Evolutionary conservation across 35 echinoderm and acorn worm species (phyloP).

Genomic region (Ophioderma brevispina): DNA sequence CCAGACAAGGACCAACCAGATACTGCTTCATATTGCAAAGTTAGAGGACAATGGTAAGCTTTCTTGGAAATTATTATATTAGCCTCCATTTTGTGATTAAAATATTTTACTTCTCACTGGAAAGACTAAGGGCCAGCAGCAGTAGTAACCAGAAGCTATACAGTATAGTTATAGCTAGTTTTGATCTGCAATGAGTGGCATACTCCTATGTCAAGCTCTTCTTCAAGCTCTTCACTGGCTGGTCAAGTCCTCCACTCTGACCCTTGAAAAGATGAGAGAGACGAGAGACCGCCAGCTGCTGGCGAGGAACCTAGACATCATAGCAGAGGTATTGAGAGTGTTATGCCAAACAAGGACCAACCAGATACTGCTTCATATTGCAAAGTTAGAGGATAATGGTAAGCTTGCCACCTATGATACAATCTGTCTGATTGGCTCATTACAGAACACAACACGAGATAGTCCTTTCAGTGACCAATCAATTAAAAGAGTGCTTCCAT

Average conservation of each 20-base stretch:
- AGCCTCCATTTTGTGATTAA: too few relatives aligned
- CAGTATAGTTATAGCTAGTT: too few relatives aligned
- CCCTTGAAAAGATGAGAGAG: slow-evolving; percentile 71
- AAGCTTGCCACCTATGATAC: too few relatives aligned
- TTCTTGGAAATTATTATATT: too few relatives aligned
- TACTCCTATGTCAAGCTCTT: slow-evolving; percentile 72
- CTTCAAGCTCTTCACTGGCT: slow-evolving; percentile 80
- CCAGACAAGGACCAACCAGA: slow-evolving; percentile 48
- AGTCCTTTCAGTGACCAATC: too few relatives aligned
- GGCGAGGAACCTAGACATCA: slow-evolving; percentile 64
- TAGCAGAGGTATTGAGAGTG: slow-evolving; percentile 62
- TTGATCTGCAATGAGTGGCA: too few relatives aligned
- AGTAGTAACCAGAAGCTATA: too few relatives aligned
- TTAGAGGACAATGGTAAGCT: slow-evolving; percentile 79
- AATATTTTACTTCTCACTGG: too few relatives aligned
- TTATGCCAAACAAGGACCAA: slow-evolving; percentile 58
- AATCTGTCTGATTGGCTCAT: too few relatives aligned
- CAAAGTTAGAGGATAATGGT: slow-evolving; percentile 83
- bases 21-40: slow-evolving; percentile 81
- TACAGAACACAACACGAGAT: too few relatives aligned
- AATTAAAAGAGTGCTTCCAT: too few relatives aligned
- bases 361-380: slow-evolving; percentile 80
- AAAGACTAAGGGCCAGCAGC: too few relatives aligned
- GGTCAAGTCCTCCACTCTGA: slow-evolving; percentile 59
- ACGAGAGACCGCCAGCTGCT: slow-evolving; percentile 24